A percentile compares a stretch with the other conserved stretches of the same genome.
phyloP scores from a whole-genome alignment of 2,888 invertebrate species.

The Exephanes ischioxanthus region DNA sequence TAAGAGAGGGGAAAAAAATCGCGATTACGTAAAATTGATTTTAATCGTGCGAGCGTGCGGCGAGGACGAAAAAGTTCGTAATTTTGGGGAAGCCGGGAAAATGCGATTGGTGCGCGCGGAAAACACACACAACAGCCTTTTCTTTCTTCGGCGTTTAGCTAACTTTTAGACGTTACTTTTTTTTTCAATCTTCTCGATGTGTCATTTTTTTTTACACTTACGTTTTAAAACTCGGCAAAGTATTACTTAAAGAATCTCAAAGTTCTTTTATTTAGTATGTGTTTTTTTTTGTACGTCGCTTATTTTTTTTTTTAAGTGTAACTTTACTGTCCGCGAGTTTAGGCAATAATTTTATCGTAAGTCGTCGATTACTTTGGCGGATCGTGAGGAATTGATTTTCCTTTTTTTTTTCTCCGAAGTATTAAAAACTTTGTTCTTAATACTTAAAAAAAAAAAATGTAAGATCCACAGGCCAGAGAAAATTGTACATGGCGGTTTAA shows the following conservation, averaged over 20 bases:
- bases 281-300: conserved; percentile 27
- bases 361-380: neutral
- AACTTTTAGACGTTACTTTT: too few species aligned
- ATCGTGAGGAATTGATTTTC: conserved; percentile 15
- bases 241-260: conserved; percentile 63
- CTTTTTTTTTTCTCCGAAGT: neutral
- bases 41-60: neutral
- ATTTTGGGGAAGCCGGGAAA: neutral
- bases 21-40: conserved; percentile 2
- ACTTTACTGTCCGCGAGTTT: neutral
- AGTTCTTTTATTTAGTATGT: conserved; percentile 1
- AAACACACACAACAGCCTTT: neutral
- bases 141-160: neutral
- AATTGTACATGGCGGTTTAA: conserved; percentile 49
- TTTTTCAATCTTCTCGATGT: conserved; percentile 3
- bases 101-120: neutral
- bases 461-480: conserved; percentile 37
- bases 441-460: neutral
- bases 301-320: neutral
- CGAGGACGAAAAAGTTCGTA: neutral
- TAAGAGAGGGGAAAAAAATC: neutral
- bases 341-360: neutral
- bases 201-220: conserved; percentile 25
- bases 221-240: conserved; percentile 51
- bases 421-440: neutral